Evolutionary conservation across 2,888 invertebrate genomes (phyloP).

Genomic region (Eudemis profundana): DNA sequence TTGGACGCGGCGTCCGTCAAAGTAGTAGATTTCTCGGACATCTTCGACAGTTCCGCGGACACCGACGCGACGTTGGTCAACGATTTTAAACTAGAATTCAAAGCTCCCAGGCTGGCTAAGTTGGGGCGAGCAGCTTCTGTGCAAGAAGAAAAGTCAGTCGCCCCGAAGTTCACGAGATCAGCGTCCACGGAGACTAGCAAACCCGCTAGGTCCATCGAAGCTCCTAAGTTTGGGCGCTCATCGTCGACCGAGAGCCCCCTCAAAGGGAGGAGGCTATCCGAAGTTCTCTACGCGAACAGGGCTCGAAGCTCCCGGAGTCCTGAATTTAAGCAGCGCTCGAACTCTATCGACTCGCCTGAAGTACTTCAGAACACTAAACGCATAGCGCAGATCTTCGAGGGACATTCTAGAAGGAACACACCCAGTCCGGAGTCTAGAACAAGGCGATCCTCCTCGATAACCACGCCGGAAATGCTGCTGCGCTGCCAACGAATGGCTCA

Average conservation of each 20-base stretch:
- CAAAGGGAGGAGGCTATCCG: conserved; percentile 61
- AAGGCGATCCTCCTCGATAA: conserved; percentile 59
- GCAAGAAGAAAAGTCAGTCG: neutral
- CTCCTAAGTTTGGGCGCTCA: conserved; percentile 31
- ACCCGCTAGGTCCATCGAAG: conserved; percentile 43
- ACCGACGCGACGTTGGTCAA: conserved; percentile 65
- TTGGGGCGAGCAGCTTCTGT: neutral
- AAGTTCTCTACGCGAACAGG: conserved; percentile 55
- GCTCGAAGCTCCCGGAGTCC: conserved; percentile 64
- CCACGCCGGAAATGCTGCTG: conserved; percentile 65
- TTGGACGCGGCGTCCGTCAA: conserved; percentile 62
- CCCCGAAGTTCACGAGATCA: conserved; percentile 15
- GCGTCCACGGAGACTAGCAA: conserved; percentile 39
- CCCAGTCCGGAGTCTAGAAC: conserved; percentile 65
- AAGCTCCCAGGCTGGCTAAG: conserved; percentile 43
- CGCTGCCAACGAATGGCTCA: conserved; percentile 72
- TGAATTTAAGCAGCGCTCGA: conserved; percentile 61
- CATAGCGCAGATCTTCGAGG: conserved; percentile 72
- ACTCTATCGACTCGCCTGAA: conserved; percentile 67
- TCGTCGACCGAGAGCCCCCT: conserved; percentile 43
- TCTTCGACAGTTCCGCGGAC: conserved; percentile 67
- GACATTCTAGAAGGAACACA: conserved; percentile 62
- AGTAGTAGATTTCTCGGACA: conserved; percentile 60
- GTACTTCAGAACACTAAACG: conserved; percentile 61
- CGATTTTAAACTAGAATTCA: conserved; percentile 44